Evolutionary conservation across 37 sponge, comb jelly and placozoan genomes (phyloP).

Genomic region (Agelas oroides): DNA sequence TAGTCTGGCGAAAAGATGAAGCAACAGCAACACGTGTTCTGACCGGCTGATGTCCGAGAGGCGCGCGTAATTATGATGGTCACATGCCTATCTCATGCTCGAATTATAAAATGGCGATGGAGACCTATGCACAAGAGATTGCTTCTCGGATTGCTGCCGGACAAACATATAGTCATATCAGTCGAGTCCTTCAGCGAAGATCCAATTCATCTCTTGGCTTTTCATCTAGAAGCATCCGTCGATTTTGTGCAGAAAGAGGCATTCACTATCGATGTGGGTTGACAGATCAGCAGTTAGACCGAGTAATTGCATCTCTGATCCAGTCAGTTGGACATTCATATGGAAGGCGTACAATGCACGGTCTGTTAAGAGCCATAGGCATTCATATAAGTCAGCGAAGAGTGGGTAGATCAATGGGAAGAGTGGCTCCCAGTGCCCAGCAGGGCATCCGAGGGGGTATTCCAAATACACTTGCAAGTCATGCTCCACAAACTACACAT

Average conservation of each 20-base stretch:
- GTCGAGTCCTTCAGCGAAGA: background rate
- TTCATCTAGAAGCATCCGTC: slow-evolving; percentile 12
- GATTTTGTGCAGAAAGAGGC: slow-evolving; percentile 15
- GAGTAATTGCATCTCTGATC: background rate
- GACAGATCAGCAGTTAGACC: slow-evolving; percentile 4
- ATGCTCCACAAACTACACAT: background rate
- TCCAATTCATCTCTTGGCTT: no score
- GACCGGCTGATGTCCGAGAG: no score
- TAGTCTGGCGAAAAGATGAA: no score
- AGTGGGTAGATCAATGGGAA: slow-evolving; percentile 4
- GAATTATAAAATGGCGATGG: background rate
- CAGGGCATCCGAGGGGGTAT: slow-evolving; percentile 11
- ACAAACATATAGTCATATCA: background rate
- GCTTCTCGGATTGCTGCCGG: slow-evolving; percentile 2
- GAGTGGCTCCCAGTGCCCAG: slow-evolving; percentile 7
- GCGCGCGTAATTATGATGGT: background rate
- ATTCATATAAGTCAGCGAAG: slow-evolving; percentile 24
- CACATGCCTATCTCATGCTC: no score
- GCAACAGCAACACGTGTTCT: no score
- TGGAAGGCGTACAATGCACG: no score
- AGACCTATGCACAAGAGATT: background rate
- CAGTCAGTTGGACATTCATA: background rate
- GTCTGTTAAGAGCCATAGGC: background rate
- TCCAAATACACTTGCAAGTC: slow-evolving; percentile 12
- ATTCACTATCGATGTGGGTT: slow-evolving; percentile 12